phyloP scores from a whole-genome alignment of 2,888 invertebrate species.

The Ernsta delagoae region DNA sequence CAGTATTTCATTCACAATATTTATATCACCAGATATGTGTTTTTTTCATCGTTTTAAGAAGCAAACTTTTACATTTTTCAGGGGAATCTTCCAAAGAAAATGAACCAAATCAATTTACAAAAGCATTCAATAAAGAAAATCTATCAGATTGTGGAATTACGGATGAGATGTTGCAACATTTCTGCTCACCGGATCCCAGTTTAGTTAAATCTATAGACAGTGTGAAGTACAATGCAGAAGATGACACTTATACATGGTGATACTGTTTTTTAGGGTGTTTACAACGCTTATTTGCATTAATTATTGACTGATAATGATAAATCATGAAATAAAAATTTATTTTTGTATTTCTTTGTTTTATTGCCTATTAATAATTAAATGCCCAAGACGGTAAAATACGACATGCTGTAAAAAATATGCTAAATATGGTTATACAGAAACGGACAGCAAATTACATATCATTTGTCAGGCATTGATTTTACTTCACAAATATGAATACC shows the following conservation, averaged over 20 bases:
- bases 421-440: too few species aligned
- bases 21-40: too few species aligned
- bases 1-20: too few species aligned
- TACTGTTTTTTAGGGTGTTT: constrained; percentile 46
- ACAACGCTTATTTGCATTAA: constrained; percentile 29
- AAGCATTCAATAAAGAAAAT: constrained; percentile 92
- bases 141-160: constrained; percentile 94
- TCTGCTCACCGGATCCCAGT: constrained; percentile 86
- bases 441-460: too few species aligned
- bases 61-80: constrained; percentile 50
- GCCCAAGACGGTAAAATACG: too few species aligned
- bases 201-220: constrained; percentile 85
- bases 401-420: too few species aligned
- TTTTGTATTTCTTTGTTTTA: constrained; percentile 27
- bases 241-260: constrained; percentile 83
- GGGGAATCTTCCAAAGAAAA: constrained; percentile 79
- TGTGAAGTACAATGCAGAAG: constrained; percentile 86
- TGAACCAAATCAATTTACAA: constrained; percentile 78
- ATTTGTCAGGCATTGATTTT: too few species aligned
- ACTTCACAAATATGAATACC: too few species aligned
- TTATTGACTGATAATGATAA: constrained; percentile 39
- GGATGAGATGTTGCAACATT: constrained; percentile 85
- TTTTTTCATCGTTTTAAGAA: too few species aligned
- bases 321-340: constrained; percentile 40
- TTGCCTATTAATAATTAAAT: constrained; percentile 20